Evolutionary conservation across 2,888 invertebrate species (phyloP), one percentile per base, ranked within the genome.

Genomic region (Microplitis deprimator): DNA sequence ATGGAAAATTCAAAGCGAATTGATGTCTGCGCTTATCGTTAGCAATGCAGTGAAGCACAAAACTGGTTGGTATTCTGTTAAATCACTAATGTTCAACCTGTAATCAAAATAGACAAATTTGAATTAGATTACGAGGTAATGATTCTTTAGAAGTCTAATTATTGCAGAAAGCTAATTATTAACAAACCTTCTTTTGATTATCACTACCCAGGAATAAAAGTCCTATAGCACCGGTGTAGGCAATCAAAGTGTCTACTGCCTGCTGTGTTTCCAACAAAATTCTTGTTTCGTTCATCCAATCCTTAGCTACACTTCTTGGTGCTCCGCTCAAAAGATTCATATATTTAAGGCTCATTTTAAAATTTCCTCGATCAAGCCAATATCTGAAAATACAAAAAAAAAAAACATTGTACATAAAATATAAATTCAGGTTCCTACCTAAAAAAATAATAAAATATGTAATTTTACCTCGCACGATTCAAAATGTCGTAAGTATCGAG

Each of bases 311-410:
- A 73, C 93, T 92, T 3, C 95, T 92, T 0, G 99, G 94, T 59
- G 97, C 97, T n/a, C 98, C 98, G 85, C 94, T 92, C 78, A 99
- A 91, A 39, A 97, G 92, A 87, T 95, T 95, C 92, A 97, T 95
- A 90, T 97, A 98, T 76, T 94, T 93, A 8, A 98, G 90, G 0
- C 98, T 96, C 89, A 94, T 93, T 74, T 94, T 93, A 82, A 98
- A 92, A 87, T 98, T 95, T n/a, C 96, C 97, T 75, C 94, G 93
- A 82, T 97, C 95, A 77, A 98, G 89, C 93, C 95, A 97, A 89
- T 95, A 96, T 87, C 96, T 96, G 87, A 85, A 87, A 60, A 61
- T 38, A 8, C 13, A 41, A 70, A 20, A n/a, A 62, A 61, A 17
- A 16, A 40, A 65, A 71, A 60, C 20, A 40, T 61, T 41, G 17